Evolutionary conservation across 2,888 invertebrate genomes (phyloP).

Genomic region (Eucera pruinosa): DNA sequence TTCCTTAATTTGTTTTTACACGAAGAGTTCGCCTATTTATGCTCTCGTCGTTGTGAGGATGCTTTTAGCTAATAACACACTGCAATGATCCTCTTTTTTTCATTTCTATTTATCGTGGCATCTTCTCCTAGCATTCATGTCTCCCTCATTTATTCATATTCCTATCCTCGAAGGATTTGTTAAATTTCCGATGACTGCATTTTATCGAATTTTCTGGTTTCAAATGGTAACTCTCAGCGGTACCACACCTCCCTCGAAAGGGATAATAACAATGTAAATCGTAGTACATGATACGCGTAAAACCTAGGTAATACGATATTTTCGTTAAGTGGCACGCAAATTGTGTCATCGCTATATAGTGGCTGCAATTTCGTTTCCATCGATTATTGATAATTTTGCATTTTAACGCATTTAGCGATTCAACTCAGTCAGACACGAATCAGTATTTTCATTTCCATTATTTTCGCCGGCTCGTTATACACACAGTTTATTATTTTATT

Average conservation of each 20-base stretch:
- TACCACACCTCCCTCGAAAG: not conserved
- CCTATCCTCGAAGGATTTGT: not conserved
- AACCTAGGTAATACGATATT: not conserved
- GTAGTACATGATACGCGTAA: not conserved
- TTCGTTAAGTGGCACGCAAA: not conserved
- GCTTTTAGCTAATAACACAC: conserved; percentile 54
- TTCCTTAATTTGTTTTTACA: conserved; percentile 43
- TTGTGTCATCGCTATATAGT: not conserved
- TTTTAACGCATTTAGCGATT: conserved; percentile 24
- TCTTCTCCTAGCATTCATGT: not conserved
- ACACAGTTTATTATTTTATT: not conserved
- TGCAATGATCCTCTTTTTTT: conserved; percentile 5
- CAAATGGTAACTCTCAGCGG: not conserved
- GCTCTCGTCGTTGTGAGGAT: conserved; percentile 22
- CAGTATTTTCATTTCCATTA: conserved; percentile 2
- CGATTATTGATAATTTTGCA: conserved; percentile 1
- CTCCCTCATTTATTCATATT: too few species aligned
- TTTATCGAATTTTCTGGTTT: not conserved
- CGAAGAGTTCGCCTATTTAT: conserved; percentile 42
- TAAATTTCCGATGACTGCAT: not conserved
- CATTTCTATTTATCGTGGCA: not conserved
- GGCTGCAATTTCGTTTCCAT: not conserved
- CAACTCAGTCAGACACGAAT: not conserved
- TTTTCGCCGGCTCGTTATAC: too few species aligned
- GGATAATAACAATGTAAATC: not conserved